These are phyloP conservation scores for Macquaria australasica DNA, from an alignment of 2,113 vertebrate species.

Conservation along the genomic window DNA sequence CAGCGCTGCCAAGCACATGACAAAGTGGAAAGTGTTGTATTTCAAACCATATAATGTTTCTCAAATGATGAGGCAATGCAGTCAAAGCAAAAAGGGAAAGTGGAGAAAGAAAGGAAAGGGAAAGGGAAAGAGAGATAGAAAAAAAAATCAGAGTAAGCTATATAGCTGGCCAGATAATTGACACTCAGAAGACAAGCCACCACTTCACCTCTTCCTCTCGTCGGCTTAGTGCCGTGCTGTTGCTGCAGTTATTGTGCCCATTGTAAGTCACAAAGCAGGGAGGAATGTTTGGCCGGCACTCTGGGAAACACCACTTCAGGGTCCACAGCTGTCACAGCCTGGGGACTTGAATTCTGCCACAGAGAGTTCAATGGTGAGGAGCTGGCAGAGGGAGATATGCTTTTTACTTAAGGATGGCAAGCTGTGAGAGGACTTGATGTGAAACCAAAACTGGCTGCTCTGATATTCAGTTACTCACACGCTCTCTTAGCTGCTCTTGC, in stretches of 20 bases:
- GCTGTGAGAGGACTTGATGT: conserved; percentile 88
- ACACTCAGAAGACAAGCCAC: conserved; percentile 75
- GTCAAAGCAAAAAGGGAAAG: conserved; percentile 57
- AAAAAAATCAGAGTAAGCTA: conserved; percentile 16
- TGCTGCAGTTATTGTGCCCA: conserved; percentile 81
- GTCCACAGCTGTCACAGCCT: conserved; percentile 88
- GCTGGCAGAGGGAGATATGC: conserved; percentile 85
- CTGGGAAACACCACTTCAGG: conserved; percentile 90
- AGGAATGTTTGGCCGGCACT: conserved; percentile 89
- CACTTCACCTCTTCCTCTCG: conserved; percentile 74
- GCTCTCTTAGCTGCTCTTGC: conserved; percentile 65
- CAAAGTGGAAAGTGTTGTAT: conserved; percentile 76
- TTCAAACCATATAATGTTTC: conserved; percentile 79
- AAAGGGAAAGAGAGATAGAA: too few species aligned
- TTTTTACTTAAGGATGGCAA: conserved; percentile 89
- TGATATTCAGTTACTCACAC: conserved; percentile 39
- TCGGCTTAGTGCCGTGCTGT: conserved; percentile 71
- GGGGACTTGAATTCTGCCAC: conserved; percentile 90
- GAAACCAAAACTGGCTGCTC: conserved; percentile 79
- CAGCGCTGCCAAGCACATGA: conserved; percentile 67
- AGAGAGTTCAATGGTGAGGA: conserved; percentile 88
- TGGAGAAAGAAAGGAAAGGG: conserved; percentile 11
- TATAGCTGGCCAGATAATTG: conserved; percentile 72
- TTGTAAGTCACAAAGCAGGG: conserved; percentile 83
- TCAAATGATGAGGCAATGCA: conserved; percentile 58